Percentiles rank a stretch among this genome's conserved stretches.
Evolutionary conservation across 2,113 vertebrate genomes (phyloP).

Genomic region (Procavia capensis): DNA sequence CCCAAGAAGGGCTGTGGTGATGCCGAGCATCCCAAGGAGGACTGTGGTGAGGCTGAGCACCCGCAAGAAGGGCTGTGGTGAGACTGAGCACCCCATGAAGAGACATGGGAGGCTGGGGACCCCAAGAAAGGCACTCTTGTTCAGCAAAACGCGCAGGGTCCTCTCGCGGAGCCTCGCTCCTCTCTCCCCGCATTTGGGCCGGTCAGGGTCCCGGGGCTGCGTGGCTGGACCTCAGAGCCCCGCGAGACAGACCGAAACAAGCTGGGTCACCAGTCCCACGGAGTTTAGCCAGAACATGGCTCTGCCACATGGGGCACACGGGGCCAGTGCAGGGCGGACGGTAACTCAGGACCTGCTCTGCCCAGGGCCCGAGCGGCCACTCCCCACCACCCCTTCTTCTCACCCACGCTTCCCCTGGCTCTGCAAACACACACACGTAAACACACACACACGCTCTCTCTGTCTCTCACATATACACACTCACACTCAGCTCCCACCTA

Average conservation of each 20-base stretch:
- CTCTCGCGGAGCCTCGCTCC: fast-evolving
- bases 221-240: background rate
- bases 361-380: fast-evolving
- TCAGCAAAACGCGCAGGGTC: background rate
- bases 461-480: too few species aligned
- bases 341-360: background rate
- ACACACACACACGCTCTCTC: too few species aligned
- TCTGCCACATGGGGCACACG: fast-evolving
- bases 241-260: fast-evolving
- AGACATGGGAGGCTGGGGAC: too few species aligned
- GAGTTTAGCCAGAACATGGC: background rate
- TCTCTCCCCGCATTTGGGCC: background rate
- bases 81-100: background rate
- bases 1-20: too few species aligned
- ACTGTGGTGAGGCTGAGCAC: too few species aligned
- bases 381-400: too few species aligned
- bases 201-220: background rate
- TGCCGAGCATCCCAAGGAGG: too few species aligned
- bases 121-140: too few species aligned
- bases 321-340: fast-evolving
- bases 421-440: too few species aligned
- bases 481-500: too few species aligned
- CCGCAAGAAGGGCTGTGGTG: too few species aligned
- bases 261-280: fast-evolving
- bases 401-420: too few species aligned